These are phyloP conservation scores for Elaphurus davidianus DNA, from an alignment of 2,113 vertebrate species.

Conservation along the genomic window DNA sequence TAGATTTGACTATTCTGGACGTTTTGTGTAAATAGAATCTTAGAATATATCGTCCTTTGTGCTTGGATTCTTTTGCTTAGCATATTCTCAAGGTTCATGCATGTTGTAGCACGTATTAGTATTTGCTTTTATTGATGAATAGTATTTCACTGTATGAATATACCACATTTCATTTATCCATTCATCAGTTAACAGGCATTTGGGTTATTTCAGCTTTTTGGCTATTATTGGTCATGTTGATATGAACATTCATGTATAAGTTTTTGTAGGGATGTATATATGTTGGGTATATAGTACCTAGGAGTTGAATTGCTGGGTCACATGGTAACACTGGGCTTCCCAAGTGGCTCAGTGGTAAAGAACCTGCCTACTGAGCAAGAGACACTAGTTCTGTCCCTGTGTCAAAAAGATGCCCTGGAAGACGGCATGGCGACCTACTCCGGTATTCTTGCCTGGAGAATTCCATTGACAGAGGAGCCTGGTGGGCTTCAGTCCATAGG, in stretches of 20 bases:
- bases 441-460: background rate
- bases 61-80: background rate
- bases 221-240: background rate
- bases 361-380: background rate
- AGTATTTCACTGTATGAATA: background rate
- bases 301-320: background rate
- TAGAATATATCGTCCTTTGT: background rate
- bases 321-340: background rate
- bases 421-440: background rate
- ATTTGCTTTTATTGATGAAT: background rate
- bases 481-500: background rate
- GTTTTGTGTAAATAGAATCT: background rate
- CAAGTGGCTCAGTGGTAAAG: background rate
- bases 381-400: background rate
- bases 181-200: background rate
- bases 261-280: background rate
- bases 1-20: background rate
- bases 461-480: background rate
- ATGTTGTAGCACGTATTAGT: background rate
- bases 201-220: background rate
- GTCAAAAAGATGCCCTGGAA: background rate
- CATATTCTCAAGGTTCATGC: background rate
- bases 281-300: background rate
- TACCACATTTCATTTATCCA: background rate
- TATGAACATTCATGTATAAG: background rate